phyloP scores from a whole-genome alignment of 2,888 invertebrate species.

The Fissipunctia ypsillon region DNA sequence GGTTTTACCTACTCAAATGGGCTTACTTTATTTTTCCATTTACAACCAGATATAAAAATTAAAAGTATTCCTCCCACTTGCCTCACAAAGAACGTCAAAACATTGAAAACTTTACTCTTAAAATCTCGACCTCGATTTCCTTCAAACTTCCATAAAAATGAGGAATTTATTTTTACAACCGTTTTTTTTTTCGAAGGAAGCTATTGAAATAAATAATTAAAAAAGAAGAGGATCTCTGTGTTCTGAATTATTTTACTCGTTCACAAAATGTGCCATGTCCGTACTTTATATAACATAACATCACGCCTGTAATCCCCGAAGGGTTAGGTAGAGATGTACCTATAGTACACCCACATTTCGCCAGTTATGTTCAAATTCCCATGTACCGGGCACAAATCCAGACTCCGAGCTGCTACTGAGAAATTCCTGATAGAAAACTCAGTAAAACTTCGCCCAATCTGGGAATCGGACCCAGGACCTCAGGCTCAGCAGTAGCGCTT shows the following conservation, averaged over 20 bases:
- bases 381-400: too few relatives aligned
- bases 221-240: background rate
- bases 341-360: too few relatives aligned
- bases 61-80: background rate
- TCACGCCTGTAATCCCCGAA: background rate
- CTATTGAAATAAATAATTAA: background rate
- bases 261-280: too few relatives aligned
- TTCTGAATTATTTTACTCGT: background rate
- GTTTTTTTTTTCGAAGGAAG: background rate
- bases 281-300: background rate
- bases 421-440: too few relatives aligned
- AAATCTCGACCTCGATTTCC: slow-evolving; percentile 27
- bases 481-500: too few relatives aligned
- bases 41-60: background rate
- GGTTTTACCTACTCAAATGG: too few relatives aligned
- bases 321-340: background rate
- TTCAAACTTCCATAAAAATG: slow-evolving; percentile 22
- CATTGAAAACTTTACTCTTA: slow-evolving; percentile 27
- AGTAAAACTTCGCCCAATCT: too few relatives aligned
- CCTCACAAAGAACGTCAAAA: background rate
- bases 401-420: too few relatives aligned
- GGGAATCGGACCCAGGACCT: too few relatives aligned
- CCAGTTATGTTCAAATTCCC: too few relatives aligned
- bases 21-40: background rate
- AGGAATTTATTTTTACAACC: slow-evolving; percentile 18